Base-by-base conservation (phyloP, 2,888 invertebrate genomes). In the Rhamphomyia laevipes region DNA sequence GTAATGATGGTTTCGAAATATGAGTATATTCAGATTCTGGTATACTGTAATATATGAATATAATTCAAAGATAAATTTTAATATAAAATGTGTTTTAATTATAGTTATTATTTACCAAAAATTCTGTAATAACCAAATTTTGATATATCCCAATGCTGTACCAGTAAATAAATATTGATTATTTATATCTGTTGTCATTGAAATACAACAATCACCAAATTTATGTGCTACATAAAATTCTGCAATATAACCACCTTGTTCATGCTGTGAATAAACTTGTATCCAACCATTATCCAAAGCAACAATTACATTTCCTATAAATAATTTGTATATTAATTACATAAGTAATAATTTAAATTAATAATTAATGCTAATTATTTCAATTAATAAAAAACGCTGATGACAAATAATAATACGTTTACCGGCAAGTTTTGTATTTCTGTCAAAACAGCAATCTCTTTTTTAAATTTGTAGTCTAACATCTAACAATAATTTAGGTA, bases 211-310 rank as follows among this genome's bases (percentile, higher is more conserved):
- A 62, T 80, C 78, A 4, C 81, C 81, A 4, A 76, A 71, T 27
- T 76, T 74, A 65, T 88, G 86, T 38, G 82, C 76, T 4, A 80
- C 82, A 40, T 72, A 75, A 67, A 88, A 90, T 23, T 82, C 74
- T 31, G 77, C 77, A 49, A 86, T 69, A 65, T 78, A 81, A 9
- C 85, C 84, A 12, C 85, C 86, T 12, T 76, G 77, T 37, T 81
- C 75, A 66, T 87, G 85, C 65, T 87, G 84, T 16, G 87, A 87
- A 84, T 89, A 91, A 18, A 83, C 76, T 70, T 90, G 85, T 52
- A 87, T 73, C 50, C 76, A 72, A 1, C 90, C 90, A 55, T 84
- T 85, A 61, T 85, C 84, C 53, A 89, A 67, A 0, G 84, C 75
- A 1, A 88, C 74, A 46, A 88, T 65, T 12, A 90, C 68, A 1